Base-by-base conservation (phyloP, 2,113 vertebrate genomes). In the Oreochromis tanganicae region DNA sequence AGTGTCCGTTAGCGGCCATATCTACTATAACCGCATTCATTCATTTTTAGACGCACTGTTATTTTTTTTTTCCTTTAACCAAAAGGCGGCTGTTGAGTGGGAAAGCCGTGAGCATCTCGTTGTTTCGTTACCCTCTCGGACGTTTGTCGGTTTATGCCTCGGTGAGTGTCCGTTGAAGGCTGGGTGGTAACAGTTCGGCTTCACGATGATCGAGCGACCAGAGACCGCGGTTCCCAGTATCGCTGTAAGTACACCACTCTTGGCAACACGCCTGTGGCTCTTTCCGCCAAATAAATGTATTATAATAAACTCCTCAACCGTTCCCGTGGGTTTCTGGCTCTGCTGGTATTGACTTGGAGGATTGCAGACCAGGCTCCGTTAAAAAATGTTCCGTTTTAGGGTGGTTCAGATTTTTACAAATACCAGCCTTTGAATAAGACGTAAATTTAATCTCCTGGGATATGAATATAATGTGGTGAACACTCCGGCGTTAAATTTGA, bases 131-230 rank as follows among this genome's bases (percentile, higher is more conserved):
- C 85, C 86, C 43, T 21, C 9, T 7, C 19, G 84, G 84, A 89
- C 84, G 85, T 46, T 36, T 56, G 2, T 92, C 91, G 21, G 88
- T 93, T 32, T 93, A 73, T 93, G 93, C 85, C 88, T 91, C 55
- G 89, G 88, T 92, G 90, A 87, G 90, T 75, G 83, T 82, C 90
- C 79, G 85, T 59, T 57, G 68, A 89, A 86, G 84, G 85, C 94
- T 91, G 92, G 95, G 93, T 94, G 94, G 94, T 90, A 95, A 93
- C 93, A 93, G 88, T 88, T 88, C 79, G 95, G 92, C 93, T 93
- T 87, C 88, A 88, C 79, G 29, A 97, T 97, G 96, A 96, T 97
- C 92, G 96, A 97, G 89, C 93, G 96, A 95, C 94, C 96, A 88
- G 96, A 97, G 61, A 93, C 96, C 63, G 93, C 94, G 79, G 94